Evolutionary conservation across 2,888 invertebrate genomes (phyloP), one percentile per base, ranked within the genome.

Genomic region (Stenchaetothrips biformis): DNA sequence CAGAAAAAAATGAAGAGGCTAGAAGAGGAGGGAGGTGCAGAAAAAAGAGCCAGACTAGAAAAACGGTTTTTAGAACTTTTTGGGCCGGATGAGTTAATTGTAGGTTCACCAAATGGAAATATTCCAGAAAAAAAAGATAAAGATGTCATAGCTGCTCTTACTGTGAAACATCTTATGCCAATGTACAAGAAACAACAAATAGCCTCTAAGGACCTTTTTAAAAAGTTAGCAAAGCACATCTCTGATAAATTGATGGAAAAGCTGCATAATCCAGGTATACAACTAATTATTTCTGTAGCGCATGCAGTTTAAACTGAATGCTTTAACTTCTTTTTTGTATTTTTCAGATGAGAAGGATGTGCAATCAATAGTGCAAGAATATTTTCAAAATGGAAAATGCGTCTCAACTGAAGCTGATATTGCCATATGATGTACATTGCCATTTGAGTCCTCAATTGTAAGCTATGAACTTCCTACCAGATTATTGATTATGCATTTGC

Each of bases 101-200:
- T 37, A 8, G 11, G n/a, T 21, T 9, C 21, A 11, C 8, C 67
- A 1, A 21, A 11, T 74, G 25, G 21, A 11, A 74, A 2, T 37
- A 37, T 37, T 37, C 37, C 37, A 37, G 37, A 74, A 74, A 21
- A 25, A 25, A 74, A 74, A 21, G 67, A 74, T 74, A 13, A 18
- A 18, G 53, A 53, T 13, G 67, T 9, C 21, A 74, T 74, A 25
- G 67, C 67, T 25, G 25, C 67, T 21, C 25, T 74, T 11, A 74
- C 67, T 2, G 67, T 74, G 2, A 74, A 74, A 21, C 67, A 74
- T 21, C 67, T 74, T 9, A 74, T 74, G 67, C 67, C 67, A 25
- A 25, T 74, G 67, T 74, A 74, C 11, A 74, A 74, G 21, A 74
- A 74, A 74, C 67, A 74, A 25, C 25, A 74, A 25, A 74, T 74